Percentiles rank a stretch among this genome's conserved stretches.
phyloP scores from a whole-genome alignment of 2,113 vertebrate species.

The Struthio camelus region DNA sequence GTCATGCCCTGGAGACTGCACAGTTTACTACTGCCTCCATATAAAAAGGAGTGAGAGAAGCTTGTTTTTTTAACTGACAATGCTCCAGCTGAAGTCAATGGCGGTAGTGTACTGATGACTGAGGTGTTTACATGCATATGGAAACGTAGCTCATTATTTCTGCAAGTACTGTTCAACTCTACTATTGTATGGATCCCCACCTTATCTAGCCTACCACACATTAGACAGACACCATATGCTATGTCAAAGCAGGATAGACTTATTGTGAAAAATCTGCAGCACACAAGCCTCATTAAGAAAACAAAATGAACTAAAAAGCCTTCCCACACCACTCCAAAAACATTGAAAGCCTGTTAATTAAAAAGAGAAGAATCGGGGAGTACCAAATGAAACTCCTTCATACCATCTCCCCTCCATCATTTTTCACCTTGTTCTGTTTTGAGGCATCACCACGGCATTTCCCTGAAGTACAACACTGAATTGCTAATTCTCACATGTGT shows the following conservation, averaged over 20 bases:
- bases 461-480: not conserved
- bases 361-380: not conserved
- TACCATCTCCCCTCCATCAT: not conserved
- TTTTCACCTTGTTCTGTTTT: not conserved
- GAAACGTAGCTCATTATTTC: conserved; percentile 24
- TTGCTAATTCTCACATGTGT: not conserved
- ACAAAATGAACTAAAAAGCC: not conserved
- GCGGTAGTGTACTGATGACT: not conserved
- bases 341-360: not conserved
- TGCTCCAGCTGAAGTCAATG: not conserved
- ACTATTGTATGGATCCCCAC: not conserved
- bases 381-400: not conserved
- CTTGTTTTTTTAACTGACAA: not conserved
- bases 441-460: not conserved
- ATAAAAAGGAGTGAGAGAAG: not conserved
- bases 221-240: not conserved
- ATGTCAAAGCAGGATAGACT: not conserved
- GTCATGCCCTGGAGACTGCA: not conserved
- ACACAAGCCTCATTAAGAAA: not conserved
- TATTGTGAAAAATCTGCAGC: not conserved
- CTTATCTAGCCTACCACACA: not conserved
- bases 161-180: not conserved
- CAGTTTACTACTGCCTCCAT: not conserved
- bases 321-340: not conserved
- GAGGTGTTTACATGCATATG: not conserved